Evolutionary conservation across 2,888 invertebrate genomes (phyloP).

Genomic region (Bimastos eiseni): DNA sequence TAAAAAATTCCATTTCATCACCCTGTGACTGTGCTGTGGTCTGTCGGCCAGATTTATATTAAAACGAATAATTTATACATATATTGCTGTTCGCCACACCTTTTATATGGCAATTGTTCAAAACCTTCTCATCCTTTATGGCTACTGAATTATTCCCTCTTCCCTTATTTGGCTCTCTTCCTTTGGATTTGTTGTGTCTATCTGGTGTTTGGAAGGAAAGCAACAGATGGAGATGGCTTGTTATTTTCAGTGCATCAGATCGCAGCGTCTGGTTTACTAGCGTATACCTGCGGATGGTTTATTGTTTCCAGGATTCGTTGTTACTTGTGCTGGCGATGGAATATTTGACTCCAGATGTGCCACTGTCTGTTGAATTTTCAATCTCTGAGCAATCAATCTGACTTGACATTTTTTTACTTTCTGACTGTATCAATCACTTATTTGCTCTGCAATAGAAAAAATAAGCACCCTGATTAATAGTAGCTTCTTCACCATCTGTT

Average conservation of each 20-base stretch:
- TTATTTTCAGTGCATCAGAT: background rate
- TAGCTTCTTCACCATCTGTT: background rate
- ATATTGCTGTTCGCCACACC: background rate
- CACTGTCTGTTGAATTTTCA: background rate
- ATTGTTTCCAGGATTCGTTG: background rate
- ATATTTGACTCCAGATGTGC: background rate
- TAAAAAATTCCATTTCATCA: no score
- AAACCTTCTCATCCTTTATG: background rate
- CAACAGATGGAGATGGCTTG: background rate
- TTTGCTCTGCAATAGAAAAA: background rate
- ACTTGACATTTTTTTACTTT: background rate
- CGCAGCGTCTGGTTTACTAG: background rate
- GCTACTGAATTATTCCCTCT: background rate
- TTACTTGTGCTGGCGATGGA: background rate
- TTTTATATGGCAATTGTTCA: background rate
- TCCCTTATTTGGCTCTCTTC: background rate
- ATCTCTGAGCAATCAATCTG: background rate
- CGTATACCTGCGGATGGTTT: background rate
- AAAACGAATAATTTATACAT: no score
- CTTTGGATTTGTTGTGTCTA: background rate
- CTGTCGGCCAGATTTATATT: no score
- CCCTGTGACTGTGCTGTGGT: no score
- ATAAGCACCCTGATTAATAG: background rate
- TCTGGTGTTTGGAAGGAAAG: background rate
- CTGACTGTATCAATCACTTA: background rate